Conservation (phyloP, 2,113 vertebrate genomes). For the Charadrius vociferus region DNA sequence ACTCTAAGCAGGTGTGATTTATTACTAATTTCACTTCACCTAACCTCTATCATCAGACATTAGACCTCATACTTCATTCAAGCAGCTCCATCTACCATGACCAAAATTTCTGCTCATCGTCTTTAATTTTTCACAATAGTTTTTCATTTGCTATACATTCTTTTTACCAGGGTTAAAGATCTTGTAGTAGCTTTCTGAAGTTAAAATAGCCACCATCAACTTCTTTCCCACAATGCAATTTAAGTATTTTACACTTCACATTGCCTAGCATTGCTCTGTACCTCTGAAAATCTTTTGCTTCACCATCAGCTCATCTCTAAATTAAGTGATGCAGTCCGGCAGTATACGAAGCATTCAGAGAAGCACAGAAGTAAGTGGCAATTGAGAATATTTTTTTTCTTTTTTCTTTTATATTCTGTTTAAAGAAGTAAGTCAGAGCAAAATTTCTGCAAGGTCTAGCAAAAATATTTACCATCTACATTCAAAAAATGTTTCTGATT, state of each 20-base stretch:
- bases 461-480: background rate
- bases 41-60: background rate
- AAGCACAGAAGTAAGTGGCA: background rate
- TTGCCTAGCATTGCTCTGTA: background rate
- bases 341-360: background rate
- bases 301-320: background rate
- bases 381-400: background rate
- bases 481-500: background rate
- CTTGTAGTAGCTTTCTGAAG: background rate
- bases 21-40: background rate
- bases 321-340: background rate
- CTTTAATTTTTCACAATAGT: background rate
- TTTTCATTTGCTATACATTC: background rate
- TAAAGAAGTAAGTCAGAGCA: background rate
- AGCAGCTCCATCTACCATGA: background rate
- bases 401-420: background rate
- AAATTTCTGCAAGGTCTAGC: background rate
- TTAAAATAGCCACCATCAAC: background rate
- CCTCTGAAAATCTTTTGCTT: background rate
- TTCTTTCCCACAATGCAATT: background rate
- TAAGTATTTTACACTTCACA: background rate
- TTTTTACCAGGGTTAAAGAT: background rate
- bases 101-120: background rate
- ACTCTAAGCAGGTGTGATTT: constrained; percentile 1
- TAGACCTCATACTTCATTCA: background rate